Base-by-base conservation (phyloP, 2,888 invertebrate species). In the Pristionchus maxplancki region DNA sequence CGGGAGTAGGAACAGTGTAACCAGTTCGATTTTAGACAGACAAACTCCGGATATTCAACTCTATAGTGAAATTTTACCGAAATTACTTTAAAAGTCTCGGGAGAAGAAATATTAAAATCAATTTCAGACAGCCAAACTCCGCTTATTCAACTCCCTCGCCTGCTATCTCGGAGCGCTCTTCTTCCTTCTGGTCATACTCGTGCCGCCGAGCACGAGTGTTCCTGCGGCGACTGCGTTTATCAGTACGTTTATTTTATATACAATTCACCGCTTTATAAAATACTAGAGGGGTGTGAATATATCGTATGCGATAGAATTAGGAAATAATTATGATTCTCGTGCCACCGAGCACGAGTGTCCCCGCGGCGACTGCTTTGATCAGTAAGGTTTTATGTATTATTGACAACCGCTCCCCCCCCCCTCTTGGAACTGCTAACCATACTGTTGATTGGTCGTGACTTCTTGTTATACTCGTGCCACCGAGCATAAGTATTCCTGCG, bases 71-170 rank as follows among this genome's bases (percentile, higher is more conserved):
- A n/a, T n/a, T n/a, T n/a, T n/a, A n/a, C n/a, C 34, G 71, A 6
- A 37, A 37, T 71, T 6, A 31, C 28, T 9, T 37, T 15, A 13
- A 13, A 71, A 71, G n/a, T 24, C 17, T n/a, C n/a, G n/a, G n/a
- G n/a, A n/a, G n/a, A 64, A n/a, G 28, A 4, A 1, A 64, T 11
- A 13, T 64, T 28, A n/a, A n/a, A n/a, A 15, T 44, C 13, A 0
- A 40, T 48, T 48, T 0, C 28, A 78, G 78, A 28, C 44, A 0
- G n/a, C 44, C n/a, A 78, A 78, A 48, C 44, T 78, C 24, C 78
- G 78, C 15, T 44, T 78, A 1, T 78, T 78, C 78, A 78, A 78
- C 28, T 78, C 78, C 5, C 78, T 78, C n/a, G 44, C 78, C 28
- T 44, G n/a, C n/a, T 78, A 5, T 28, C 78, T 78, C 11, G 78